Base-by-base conservation (phyloP, 2,113 vertebrate genomes). In the Poeciliopsis retropinna region DNA sequence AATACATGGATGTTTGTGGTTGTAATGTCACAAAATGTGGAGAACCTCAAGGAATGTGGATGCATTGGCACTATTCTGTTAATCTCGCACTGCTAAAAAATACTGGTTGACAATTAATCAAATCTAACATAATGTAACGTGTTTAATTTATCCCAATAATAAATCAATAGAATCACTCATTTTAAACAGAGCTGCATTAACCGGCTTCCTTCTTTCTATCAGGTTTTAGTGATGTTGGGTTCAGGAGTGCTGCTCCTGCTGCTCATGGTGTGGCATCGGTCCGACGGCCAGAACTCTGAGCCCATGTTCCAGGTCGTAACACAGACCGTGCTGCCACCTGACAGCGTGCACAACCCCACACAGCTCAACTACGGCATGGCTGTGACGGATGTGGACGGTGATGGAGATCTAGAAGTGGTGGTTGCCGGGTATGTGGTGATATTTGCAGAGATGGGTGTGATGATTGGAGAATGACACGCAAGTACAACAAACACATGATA, bases 311-410 rank as follows among this genome's bases (percentile, higher is more conserved):
- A 87, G 0, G 95, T 91, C 0, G 86, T 96, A 70, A 98, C 97
- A 7, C 91, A 94, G 54, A 92, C 83, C 0, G 75, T 97, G n/a
- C 94, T 98, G 30, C 96, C 96, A 0, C 95, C 96, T 0, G 96
- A 98, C 92, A 94, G 94, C 0, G 82, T 96, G 60, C 95, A 95
- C 93, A 99, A 98, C 75, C 97, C 97, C 61, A 96, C 94, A 0
- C 97, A 99, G 79, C 95, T 97, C 87, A 99, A 98, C 92, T 99
- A 99, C 0, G 97, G 97, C 0, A 96, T 99, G 95, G 97, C 97
- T 0, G 91, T 98, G 39, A 98, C 97, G 0, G 97, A 99, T 30
- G 96, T 98, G 87, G 97, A 99, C 78, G 95, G 93, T 0, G 96
- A 97, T 0, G 97, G 97, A 25, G 94, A 95, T 89, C 95, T 99